Base-by-base conservation (phyloP, 2,888 invertebrate species). In the Adelphocoris suturalis region DNA sequence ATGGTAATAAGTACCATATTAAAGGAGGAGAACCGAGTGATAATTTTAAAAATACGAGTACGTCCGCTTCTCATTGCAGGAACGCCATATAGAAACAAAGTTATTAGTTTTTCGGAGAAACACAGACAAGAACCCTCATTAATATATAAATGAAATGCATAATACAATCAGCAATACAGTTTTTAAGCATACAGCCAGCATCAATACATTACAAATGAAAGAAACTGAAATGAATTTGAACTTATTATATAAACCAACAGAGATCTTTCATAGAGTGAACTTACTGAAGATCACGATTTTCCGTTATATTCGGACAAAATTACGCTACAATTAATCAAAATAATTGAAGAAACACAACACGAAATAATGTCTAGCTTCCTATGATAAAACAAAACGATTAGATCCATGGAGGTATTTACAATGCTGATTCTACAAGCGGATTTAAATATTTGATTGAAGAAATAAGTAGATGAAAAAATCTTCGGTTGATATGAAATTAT, bases 291-390 rank as follows among this genome's bases (percentile, higher is more conserved):
- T 68, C 68, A 68, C 68, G 0, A 19, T 27, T 68, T 68, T 13
- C 23, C 27, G 68, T 68, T 23, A 5, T 27, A 68, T 68, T 68
- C 68, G 68, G 68, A 16, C 16, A 57, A 57, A 57, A 52, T 52
- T 2, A 19, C 68, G 23, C 5, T 68, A 61, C 19, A 68, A 68
- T 16, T 37, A 27, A 27, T 68, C 12, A 68, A 68, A 68, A 68
- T 68, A 68, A 68, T 68, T 23, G 68, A 27, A 68, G 16, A 61
- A 12, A 68, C 13, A 68, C 19, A 13, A 68, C 19, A 68, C 68
- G 19, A 68, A 68, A 23, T 68, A 68, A 23, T 68, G 68, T 68
- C 68, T 68, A 68, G 68, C 68, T 68, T 68, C 68, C 68, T 68
- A 68, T 68, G 68, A 68, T 4, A 68, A 23, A 68, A 68, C 68